These are phyloP conservation scores for Hirtodrosophila duncani DNA, from an alignment of 2,888 invertebrate genomes.

Conservation along the genomic window DNA sequence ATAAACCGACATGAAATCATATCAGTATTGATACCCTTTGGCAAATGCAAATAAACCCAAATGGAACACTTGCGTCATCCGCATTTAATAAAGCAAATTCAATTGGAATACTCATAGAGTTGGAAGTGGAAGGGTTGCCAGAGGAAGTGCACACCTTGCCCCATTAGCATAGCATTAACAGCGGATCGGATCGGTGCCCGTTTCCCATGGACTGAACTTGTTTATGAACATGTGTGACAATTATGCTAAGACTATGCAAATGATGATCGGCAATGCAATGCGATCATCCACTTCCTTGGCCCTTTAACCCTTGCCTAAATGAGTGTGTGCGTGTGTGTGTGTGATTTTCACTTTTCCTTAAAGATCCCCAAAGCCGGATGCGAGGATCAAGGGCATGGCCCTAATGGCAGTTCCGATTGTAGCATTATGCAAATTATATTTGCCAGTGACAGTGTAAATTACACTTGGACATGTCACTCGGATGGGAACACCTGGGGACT, in stretches of 20 bases:
- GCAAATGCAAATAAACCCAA: conserved; percentile 29
- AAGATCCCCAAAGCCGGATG: conserved; percentile 23
- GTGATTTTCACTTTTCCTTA: conserved; percentile 33
- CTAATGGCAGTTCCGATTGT: conserved; percentile 13
- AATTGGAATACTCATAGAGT: conserved; percentile 13
- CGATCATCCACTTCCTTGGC: background rate
- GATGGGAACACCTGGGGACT: conserved; percentile 56
- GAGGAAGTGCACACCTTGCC: conserved; percentile 64
- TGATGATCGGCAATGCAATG: background rate
- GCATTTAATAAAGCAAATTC: conserved; percentile 26
- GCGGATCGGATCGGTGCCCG: background rate
- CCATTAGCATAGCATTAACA: conserved; percentile 65
- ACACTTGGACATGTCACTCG: conserved; percentile 38
- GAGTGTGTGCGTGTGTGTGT: too few species aligned
- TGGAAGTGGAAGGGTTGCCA: conserved; percentile 39
- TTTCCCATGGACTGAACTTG: conserved; percentile 51
- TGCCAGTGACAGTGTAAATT: conserved; percentile 41
- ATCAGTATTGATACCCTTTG: conserved; percentile 36
- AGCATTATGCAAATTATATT: conserved; percentile 51
- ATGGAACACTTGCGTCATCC: conserved; percentile 59
- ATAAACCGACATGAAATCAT: conserved; percentile 28
- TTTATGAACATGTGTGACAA: conserved; percentile 68
- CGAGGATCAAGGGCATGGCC: conserved; percentile 53
- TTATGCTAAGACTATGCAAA: conserved; percentile 51
- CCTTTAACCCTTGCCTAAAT: conserved; percentile 22